Percentiles rank a stretch among this genome's conserved stretches.
These are phyloP conservation scores for Metalampra italica DNA, from an alignment of 2,888 invertebrate species.

Conservation along the genomic window DNA sequence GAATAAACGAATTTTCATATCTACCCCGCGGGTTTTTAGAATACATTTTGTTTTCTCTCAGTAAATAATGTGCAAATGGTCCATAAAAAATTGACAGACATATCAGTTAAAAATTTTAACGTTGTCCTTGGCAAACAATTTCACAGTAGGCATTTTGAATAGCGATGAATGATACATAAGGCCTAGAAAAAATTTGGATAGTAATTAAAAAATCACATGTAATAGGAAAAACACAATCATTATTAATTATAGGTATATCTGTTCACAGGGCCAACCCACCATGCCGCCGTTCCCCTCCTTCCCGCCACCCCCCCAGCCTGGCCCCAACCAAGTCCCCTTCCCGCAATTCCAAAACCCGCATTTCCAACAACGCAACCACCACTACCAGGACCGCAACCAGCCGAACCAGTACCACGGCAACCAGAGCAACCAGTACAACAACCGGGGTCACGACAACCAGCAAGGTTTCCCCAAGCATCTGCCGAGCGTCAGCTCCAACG, in stretches of 20 bases:
- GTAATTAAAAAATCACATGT: too few species aligned
- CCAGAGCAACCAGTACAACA: conserved; percentile 6
- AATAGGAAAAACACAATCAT: too few species aligned
- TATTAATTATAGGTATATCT: neutral
- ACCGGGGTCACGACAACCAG: conserved; percentile 11
- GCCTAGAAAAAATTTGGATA: too few species aligned
- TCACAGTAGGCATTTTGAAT: too few species aligned
- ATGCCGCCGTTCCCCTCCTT: conserved; percentile 43
- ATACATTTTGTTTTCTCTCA: too few species aligned
- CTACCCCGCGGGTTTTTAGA: too few species aligned
- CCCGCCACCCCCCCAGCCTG: conserved; percentile 40
- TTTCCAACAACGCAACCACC: conserved; percentile 32
- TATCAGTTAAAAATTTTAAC: too few species aligned
- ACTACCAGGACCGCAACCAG: conserved; percentile 9
- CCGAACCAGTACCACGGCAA: conserved; percentile 3
- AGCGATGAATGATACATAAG: too few species aligned
- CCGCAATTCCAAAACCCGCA: conserved; percentile 49
- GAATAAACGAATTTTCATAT: too few species aligned
- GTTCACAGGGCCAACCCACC: conserved; percentile 35
- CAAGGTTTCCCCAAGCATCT: conserved; percentile 41
- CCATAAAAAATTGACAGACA: too few species aligned
- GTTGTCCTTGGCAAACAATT: too few species aligned
- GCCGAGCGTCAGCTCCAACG: conserved; percentile 32
- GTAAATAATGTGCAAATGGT: too few species aligned
- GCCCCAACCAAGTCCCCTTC: conserved; percentile 44